Percentiles rank a stretch among this genome's conserved stretches.
These are phyloP conservation scores for Aurelia coerulea DNA, from an alignment of 30 jellyfish, hydroid and myxozoan species.

Conservation along the genomic window DNA sequence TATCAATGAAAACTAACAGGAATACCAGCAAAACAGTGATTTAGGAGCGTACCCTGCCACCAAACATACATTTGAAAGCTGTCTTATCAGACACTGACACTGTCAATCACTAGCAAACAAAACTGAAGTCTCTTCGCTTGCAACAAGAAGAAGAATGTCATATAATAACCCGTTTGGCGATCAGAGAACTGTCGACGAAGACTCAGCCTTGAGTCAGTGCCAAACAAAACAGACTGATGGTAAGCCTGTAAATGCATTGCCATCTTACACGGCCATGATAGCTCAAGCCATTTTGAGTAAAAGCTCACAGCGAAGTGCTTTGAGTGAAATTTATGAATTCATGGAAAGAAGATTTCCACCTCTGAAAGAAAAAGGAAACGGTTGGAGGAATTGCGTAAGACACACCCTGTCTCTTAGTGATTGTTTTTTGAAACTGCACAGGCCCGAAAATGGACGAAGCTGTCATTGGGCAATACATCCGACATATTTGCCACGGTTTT, in stretches of 20 bases:
- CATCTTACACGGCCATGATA: slow-evolving; percentile 73
- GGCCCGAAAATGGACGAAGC: slow-evolving; percentile 99
- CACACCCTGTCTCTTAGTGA: slow-evolving; percentile 96
- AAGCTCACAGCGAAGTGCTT: slow-evolving; percentile 81
- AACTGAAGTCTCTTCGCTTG: too few species aligned
- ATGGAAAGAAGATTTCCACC: slow-evolving; percentile 89
- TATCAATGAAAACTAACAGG: too few species aligned
- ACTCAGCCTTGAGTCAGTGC: too few species aligned
- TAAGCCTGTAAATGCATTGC: slow-evolving; percentile 66
- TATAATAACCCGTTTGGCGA: too few species aligned
- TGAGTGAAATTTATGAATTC: slow-evolving; percentile 90
- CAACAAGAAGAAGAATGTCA: too few species aligned
- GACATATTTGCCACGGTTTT: slow-evolving; percentile 88
- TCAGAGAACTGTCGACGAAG: too few species aligned
- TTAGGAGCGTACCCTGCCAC: too few species aligned
- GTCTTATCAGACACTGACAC: too few species aligned
- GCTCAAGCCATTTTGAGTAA: slow-evolving; percentile 96
- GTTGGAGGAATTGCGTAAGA: slow-evolving; percentile 99
- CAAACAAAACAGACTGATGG: neutral
- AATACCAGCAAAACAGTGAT: too few species aligned
- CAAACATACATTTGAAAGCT: too few species aligned
- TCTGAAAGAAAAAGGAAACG: slow-evolving; percentile 89
- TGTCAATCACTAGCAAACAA: too few species aligned
- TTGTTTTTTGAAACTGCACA: slow-evolving; percentile 91
- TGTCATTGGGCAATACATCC: slow-evolving; percentile 99